Evolutionary conservation across 2,888 invertebrate species (phyloP).

Genomic region (Bombylius major): DNA sequence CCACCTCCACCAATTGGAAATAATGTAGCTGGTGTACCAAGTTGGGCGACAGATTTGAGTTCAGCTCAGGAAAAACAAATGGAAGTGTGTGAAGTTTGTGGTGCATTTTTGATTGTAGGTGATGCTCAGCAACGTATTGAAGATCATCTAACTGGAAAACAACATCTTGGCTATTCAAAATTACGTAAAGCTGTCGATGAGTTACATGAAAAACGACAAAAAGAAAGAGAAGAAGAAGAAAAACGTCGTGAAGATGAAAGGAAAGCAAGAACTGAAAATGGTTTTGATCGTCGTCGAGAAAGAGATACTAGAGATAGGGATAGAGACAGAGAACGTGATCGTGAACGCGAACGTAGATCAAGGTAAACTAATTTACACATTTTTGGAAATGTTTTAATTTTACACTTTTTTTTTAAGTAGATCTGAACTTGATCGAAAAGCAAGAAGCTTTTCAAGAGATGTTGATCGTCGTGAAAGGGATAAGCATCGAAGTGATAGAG

Average conservation of each 20-base stretch:
- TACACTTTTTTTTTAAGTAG: conserved; percentile 2
- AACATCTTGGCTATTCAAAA: conserved; percentile 81
- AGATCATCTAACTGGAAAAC: conserved; percentile 96
- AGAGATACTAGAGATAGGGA: conserved; percentile 13
- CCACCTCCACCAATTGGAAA: conserved; percentile 8
- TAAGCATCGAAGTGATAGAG: conserved; percentile 8
- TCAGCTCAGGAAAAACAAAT: conserved; percentile 92
- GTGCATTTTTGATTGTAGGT: conserved; percentile 96
- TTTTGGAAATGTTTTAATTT: not conserved
- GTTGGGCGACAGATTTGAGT: conserved; percentile 66
- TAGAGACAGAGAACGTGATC: not conserved
- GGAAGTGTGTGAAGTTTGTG: conserved; percentile 98
- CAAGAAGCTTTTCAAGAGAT: conserved; percentile 22
- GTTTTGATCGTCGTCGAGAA: conserved; percentile 29
- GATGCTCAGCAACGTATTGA: conserved; percentile 97
- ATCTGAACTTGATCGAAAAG: conserved; percentile 25
- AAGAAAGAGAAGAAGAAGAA: conserved; percentile 47
- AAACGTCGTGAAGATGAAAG: conserved; percentile 30
- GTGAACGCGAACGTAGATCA: conserved; percentile 8
- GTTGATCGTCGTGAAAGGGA: conserved; percentile 5
- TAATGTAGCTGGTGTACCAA: conserved; percentile 20
- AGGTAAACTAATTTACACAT: conserved; percentile 6
- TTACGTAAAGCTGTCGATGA: conserved; percentile 57
- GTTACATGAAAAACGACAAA: conserved; percentile 47
- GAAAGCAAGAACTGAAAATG: conserved; percentile 14